phyloP scores from a whole-genome alignment of 2,888 invertebrate genomes.

The Plebejus melissa region DNA sequence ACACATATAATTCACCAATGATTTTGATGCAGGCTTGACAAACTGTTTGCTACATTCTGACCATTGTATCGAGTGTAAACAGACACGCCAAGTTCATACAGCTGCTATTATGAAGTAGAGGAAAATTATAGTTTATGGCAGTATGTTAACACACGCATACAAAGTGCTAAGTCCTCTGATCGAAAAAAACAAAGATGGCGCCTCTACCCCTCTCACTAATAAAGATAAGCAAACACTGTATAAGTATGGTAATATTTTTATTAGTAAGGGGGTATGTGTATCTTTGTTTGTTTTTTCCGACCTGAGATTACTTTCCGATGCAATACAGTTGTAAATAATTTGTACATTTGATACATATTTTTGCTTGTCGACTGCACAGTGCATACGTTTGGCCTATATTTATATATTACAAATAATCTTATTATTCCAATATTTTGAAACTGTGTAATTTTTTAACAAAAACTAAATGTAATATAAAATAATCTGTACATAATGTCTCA shows the following conservation, averaged over 20 bases:
- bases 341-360: constrained; percentile 6
- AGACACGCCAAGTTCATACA: background rate
- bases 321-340: background rate
- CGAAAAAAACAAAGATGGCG: background rate
- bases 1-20: background rate
- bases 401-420: constrained; percentile 14
- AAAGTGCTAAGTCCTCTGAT: background rate
- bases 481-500: background rate
- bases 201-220: too few species aligned
- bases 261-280: too few species aligned
- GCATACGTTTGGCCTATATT: background rate
- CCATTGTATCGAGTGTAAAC: background rate
- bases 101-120: background rate
- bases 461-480: constrained; percentile 11
- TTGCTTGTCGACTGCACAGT: background rate
- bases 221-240: too few species aligned
- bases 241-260: too few species aligned
- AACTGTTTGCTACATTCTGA: background rate
- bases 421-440: background rate
- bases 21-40: background rate
- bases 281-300: too few species aligned
- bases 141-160: background rate
- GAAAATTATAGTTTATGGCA: background rate
- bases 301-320: background rate
- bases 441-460: constrained; percentile 9